Percentiles rank a stretch among this genome's conserved stretches.
These are phyloP conservation scores for Limosa lapponica DNA, from an alignment of 2,797 vertebrate genomes.

Conservation along the genomic window DNA sequence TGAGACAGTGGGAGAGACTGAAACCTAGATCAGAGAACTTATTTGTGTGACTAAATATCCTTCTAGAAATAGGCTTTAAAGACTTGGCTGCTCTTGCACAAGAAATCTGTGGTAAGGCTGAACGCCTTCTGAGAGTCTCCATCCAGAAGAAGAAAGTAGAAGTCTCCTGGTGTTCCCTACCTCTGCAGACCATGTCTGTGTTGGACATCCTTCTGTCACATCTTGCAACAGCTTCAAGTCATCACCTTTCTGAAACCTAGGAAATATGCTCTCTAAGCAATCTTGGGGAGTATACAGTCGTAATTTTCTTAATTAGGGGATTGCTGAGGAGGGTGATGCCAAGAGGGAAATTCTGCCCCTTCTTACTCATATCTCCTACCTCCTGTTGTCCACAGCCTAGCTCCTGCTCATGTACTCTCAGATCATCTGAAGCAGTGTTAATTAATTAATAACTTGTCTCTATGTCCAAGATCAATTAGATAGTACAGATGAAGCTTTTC, in stretches of 20 bases:
- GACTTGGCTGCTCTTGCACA: not conserved
- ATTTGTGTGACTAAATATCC: not conserved
- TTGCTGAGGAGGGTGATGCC: not conserved
- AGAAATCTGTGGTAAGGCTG: not conserved
- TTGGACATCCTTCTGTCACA: not conserved
- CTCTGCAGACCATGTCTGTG: not conserved
- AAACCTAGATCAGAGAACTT: slow-evolving; percentile 25
- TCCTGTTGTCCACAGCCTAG: not conserved
- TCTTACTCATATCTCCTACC: not conserved
- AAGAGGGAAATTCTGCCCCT: not conserved
- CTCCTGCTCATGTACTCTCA: not conserved
- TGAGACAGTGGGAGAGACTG: not conserved
- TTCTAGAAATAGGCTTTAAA: slow-evolving; percentile 4
- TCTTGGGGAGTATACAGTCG: not conserved
- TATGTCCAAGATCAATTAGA: not conserved
- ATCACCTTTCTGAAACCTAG: not conserved
- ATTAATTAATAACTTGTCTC: slow-evolving; percentile 2
- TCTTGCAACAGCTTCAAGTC: not conserved
- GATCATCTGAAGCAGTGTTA: not conserved
- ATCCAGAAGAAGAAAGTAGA: not conserved
- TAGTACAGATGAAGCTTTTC: not conserved
- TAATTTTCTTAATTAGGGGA: not conserved
- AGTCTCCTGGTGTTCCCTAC: not conserved
- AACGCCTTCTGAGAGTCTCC: not conserved
- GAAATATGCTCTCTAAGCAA: not conserved